Percentiles rank a stretch among this genome's conserved stretches.
Evolutionary conservation across 1,140 invertebrate species (phyloP).

Genomic region (Sinella curviseta): DNA sequence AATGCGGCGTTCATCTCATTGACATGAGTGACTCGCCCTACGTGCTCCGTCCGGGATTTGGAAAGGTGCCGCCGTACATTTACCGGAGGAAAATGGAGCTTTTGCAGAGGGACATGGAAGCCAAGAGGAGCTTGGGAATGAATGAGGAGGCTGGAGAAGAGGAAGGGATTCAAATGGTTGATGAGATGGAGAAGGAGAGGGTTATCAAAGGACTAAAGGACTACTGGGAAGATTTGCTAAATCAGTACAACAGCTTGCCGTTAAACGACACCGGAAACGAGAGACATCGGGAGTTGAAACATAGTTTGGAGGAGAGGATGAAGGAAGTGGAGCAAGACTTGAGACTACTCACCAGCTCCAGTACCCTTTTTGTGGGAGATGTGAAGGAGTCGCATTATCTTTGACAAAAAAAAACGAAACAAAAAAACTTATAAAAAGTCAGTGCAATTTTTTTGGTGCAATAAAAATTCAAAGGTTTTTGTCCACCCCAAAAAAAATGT

Average conservation of each 20-base stretch:
- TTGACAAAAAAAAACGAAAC: not conserved
- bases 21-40: conserved; percentile 14
- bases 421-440: not conserved
- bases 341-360: not conserved
- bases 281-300: not conserved
- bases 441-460: too few relatives aligned
- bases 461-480: too few relatives aligned
- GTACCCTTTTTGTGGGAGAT: not conserved
- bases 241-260: not conserved
- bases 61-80: not conserved
- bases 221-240: not conserved
- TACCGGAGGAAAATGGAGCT: not conserved
- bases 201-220: not conserved
- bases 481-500: too few relatives aligned
- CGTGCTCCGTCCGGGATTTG: not conserved
- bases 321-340: not conserved
- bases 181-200: not conserved
- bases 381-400: not conserved
- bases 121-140: not conserved
- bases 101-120: not conserved
- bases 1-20: not conserved
- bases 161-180: not conserved
- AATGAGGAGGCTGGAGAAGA: not conserved
- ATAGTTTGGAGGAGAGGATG: not conserved
- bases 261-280: not conserved